phyloP scores from a whole-genome alignment of 2,797 vertebrate species.

The Leucoraja ocellata region DNA sequence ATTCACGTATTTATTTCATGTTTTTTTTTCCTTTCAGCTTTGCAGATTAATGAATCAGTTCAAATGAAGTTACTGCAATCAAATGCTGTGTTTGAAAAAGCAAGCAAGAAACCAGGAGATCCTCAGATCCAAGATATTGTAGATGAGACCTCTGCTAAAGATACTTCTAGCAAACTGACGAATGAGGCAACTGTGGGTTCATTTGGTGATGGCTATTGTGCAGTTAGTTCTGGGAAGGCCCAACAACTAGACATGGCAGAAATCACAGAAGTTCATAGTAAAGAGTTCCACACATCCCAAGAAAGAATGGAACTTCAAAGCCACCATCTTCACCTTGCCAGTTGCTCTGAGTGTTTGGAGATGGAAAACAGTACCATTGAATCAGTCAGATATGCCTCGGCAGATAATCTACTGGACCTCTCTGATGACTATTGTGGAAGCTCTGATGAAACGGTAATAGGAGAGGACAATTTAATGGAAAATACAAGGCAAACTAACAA shows the following conservation, averaged over 20 bases:
- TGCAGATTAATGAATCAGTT: slow-evolving; percentile 64
- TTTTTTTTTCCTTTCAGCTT: slow-evolving; percentile 56
- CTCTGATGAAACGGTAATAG: slow-evolving; percentile 40
- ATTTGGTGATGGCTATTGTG: not conserved
- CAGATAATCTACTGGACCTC: slow-evolving; percentile 79
- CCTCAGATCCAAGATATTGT: not conserved
- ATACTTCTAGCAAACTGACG: not conserved
- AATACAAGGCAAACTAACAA: slow-evolving; percentile 42
- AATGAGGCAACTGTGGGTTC: not conserved
- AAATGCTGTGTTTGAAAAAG: not conserved
- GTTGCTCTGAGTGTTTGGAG: slow-evolving; percentile 82
- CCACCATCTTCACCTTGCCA: slow-evolving; percentile 77
- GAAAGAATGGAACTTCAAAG: slow-evolving; percentile 38
- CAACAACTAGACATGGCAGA: not conserved
- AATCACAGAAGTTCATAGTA: not conserved
- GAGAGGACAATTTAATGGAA: not conserved
- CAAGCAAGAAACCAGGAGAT: no score
- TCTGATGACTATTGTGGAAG: slow-evolving; percentile 54
- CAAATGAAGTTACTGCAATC: slow-evolving; percentile 54
- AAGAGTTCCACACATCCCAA: not conserved
- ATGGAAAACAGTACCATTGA: slow-evolving; percentile 88
- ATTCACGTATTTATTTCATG: not conserved
- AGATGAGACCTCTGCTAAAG: not conserved
- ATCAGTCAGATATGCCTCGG: slow-evolving; percentile 77
- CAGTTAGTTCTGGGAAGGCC: not conserved